Base-by-base conservation (phyloP, 2,797 vertebrate species). In the Phalloptychus januarius region DNA sequence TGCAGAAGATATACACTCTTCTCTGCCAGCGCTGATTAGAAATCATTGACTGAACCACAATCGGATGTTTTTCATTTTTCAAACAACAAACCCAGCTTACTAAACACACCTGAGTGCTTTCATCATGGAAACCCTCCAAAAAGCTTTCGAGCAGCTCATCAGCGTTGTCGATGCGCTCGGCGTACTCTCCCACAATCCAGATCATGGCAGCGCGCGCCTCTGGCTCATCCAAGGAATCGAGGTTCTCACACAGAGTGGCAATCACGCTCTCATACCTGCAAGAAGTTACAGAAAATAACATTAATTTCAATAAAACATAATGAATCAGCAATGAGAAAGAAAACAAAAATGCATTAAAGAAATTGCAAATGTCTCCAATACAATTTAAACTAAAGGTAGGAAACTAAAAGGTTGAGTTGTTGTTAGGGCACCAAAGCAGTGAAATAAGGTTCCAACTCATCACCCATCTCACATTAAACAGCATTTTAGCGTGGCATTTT, bases 141-240 rank as follows among this genome's bases (percentile, higher is more conserved):
- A 99, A 99, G 92, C 98, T 99, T 94, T 99, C 98, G 86, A 99
- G 87, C 83, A 99, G 96, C 86, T 99, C 98, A 77, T 99, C 98
- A 0, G 98, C 98, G 2, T 99, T 99, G 94, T 99, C 98, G 13
- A 99, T 99, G 77, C 98, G 96, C 85, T 99, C 98, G 0, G 98
- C 98, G 1, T 99, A 99, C 78, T 99, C 98, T 3, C 98, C 98
- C 85, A 99, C 98, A 73, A 99, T 99, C 98, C 98, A 99, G 90
- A 99, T 99, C 98, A 99, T 99, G 85, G 98, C 98, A 0, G 98
- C 98, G 20, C 98, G 96, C 0, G 98, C 98, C 65, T 99, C 98
- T 0, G 98, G 98, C 83, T 99, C 98, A 86, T 99, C 98, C 91
- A 99, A 91, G 1, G 98, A 99, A 93, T 99, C 98, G 44, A 99